These are phyloP conservation scores for Oscheius sp. DNA, from an alignment of 2,888 invertebrate genomes.

Conservation along the genomic window DNA sequence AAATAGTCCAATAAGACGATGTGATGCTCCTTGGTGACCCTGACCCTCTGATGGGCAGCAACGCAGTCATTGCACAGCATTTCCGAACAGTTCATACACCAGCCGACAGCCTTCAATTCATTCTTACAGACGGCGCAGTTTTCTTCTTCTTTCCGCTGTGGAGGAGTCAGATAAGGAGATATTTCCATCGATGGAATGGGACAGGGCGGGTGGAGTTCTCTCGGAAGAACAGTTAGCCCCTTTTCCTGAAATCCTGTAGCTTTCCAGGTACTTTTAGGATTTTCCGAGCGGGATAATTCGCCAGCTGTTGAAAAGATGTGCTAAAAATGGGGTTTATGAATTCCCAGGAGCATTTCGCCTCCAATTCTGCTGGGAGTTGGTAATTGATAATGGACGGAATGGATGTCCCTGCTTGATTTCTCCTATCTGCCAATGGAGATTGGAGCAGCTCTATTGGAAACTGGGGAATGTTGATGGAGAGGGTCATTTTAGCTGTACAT, in stretches of 20 bases:
- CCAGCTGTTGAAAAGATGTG: conserved; percentile 3
- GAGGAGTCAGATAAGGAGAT: conserved; percentile 2
- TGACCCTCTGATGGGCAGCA: conserved; percentile 88
- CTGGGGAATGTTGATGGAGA: background rate
- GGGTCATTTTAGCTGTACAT: background rate
- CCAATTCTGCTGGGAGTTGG: background rate
- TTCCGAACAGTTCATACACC: conserved; percentile 83
- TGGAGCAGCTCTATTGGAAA: conserved; percentile 28
- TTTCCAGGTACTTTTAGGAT: conserved; percentile 3
- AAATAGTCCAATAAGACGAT: conserved; percentile 78
- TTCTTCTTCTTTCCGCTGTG: background rate
- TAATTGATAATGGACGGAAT: background rate
- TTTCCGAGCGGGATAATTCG: conserved; percentile 21
- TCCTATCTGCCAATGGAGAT: conserved; percentile 14
- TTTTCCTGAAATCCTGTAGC: conserved; percentile 7
- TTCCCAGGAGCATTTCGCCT: background rate
- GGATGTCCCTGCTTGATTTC: background rate
- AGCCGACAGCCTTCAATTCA: conserved; percentile 44
- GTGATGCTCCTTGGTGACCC: conserved; percentile 92
- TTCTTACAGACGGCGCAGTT: conserved; percentile 15
- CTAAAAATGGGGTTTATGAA: background rate
- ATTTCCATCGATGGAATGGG: background rate
- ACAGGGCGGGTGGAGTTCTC: background rate
- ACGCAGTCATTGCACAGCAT: conserved; percentile 83
- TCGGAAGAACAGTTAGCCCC: background rate